These are phyloP conservation scores for Spea multiplicata DNA, from an alignment of 2,113 vertebrate species.

Conservation along the genomic window DNA sequence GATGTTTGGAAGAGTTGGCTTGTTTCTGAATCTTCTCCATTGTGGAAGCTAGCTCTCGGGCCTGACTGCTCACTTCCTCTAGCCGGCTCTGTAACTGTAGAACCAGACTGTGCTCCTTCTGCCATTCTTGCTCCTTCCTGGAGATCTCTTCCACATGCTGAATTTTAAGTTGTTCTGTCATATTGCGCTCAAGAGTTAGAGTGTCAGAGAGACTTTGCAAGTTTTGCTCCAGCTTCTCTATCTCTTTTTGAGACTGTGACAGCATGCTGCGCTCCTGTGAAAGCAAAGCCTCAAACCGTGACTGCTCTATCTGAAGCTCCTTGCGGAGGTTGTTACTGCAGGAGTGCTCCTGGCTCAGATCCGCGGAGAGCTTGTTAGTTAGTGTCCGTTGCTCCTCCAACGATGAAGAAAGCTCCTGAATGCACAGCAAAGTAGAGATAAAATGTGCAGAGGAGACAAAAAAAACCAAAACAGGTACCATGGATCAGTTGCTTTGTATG, in stretches of 20 bases:
- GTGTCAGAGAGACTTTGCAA: conserved; percentile 59
- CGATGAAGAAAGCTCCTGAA: conserved; percentile 34
- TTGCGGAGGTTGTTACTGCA: conserved; percentile 74
- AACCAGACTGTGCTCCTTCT: conserved; percentile 65
- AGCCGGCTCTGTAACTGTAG: conserved; percentile 72
- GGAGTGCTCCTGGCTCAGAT: conserved; percentile 73
- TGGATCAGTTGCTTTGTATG: too few species aligned
- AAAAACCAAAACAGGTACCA: too few species aligned
- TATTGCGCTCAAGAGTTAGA: conserved; percentile 63
- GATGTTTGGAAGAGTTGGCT: conserved; percentile 62
- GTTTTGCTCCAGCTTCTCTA: conserved; percentile 69
- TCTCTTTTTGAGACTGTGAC: conserved; percentile 61
- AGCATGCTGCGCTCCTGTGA: conserved; percentile 65
- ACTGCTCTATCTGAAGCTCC: conserved; percentile 86
- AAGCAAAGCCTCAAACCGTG: conserved; percentile 74
- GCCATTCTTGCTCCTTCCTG: conserved; percentile 58
- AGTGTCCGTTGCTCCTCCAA: conserved; percentile 63
- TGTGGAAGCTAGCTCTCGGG: conserved; percentile 62
- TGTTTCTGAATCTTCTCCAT: conserved; percentile 68
- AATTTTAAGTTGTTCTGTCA: conserved; percentile 64
- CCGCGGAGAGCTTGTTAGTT: conserved; percentile 64
- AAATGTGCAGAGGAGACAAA: too few species aligned
- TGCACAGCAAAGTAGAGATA: too few species aligned
- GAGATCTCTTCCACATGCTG: conserved; percentile 64
- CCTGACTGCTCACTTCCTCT: conserved; percentile 68